A percentile compares a stretch with the other conserved stretches of the same genome.
Evolutionary conservation across 2,797 vertebrate species (phyloP).

Genomic region (Diplodus puntazzo): DNA sequence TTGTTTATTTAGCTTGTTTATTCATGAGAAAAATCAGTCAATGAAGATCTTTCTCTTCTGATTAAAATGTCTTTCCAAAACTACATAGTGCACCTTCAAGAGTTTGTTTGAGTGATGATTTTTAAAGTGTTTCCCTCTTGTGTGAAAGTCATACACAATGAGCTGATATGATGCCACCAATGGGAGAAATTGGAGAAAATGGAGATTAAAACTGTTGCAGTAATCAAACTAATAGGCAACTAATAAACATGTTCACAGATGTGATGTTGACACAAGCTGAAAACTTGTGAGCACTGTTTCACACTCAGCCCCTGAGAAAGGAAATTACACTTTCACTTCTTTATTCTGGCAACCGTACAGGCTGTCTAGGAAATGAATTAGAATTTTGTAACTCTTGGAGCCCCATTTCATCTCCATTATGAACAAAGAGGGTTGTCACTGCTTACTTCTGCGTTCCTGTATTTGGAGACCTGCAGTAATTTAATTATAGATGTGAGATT

Average conservation of each 20-base stretch:
- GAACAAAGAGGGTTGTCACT: background rate
- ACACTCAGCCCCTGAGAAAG: background rate
- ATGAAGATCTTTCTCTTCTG: too few species aligned
- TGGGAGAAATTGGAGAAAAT: background rate
- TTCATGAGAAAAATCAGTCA: too few species aligned
- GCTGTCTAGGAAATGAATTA: conserved; percentile 4
- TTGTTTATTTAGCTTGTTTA: too few species aligned
- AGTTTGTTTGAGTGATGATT: background rate
- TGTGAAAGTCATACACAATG: background rate
- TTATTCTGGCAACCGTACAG: background rate
- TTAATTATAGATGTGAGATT: background rate
- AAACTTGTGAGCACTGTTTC: background rate
- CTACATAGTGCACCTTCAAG: too few species aligned
- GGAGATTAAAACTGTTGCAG: background rate
- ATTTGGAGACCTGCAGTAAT: background rate
- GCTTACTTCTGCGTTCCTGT: conserved; percentile 35
- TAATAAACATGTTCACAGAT: background rate
- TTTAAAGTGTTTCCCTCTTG: background rate
- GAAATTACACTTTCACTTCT: background rate
- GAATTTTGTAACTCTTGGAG: background rate
- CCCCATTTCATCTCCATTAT: background rate
- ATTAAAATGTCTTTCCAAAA: too few species aligned
- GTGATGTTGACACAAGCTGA: background rate
- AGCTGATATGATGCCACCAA: background rate
- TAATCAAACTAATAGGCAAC: background rate